Percentiles rank a stretch among this genome's conserved stretches.
These are phyloP conservation scores for Catharus fuscescens DNA, from an alignment of 2,113 vertebrate species.

Conservation along the genomic window DNA sequence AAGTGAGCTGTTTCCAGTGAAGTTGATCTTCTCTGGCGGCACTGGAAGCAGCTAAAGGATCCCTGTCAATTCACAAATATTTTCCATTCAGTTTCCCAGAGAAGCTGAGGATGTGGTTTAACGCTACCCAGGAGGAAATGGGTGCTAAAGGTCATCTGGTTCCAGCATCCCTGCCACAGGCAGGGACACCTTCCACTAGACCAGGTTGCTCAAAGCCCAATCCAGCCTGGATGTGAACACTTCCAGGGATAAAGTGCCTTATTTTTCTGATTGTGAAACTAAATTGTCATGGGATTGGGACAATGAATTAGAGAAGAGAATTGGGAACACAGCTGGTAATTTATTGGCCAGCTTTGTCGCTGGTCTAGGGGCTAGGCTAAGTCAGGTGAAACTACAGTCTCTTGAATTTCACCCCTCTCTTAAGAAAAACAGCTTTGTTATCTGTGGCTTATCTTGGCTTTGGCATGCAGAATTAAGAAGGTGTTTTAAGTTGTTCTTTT, in stretches of 20 bases:
- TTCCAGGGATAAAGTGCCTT: not conserved
- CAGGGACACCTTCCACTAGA: not conserved
- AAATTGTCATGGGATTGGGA: not conserved
- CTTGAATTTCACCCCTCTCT: not conserved
- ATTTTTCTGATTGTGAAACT: not conserved
- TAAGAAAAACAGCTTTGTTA: not conserved
- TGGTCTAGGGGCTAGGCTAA: not conserved
- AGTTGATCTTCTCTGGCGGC: not conserved
- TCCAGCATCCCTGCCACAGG: not conserved
- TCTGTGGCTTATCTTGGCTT: not conserved
- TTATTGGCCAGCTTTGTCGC: not conserved
- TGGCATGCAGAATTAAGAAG: not conserved
- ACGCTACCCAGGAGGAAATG: not conserved
- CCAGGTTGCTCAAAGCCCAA: not conserved
- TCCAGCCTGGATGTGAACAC: not conserved
- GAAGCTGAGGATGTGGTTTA: not conserved
- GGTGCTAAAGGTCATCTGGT: not conserved
- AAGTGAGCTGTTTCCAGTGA: not conserved
- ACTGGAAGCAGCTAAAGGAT: not conserved
- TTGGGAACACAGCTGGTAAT: not conserved
- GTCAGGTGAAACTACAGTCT: not conserved
- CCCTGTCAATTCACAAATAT: not conserved
- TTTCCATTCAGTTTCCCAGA: not conserved
- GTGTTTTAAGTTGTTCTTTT: not conserved
- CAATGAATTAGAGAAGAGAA: not conserved